phyloP scores from a whole-genome alignment of 92 coral and sea anemone species.

The Zoanthus sansibaricus region DNA sequence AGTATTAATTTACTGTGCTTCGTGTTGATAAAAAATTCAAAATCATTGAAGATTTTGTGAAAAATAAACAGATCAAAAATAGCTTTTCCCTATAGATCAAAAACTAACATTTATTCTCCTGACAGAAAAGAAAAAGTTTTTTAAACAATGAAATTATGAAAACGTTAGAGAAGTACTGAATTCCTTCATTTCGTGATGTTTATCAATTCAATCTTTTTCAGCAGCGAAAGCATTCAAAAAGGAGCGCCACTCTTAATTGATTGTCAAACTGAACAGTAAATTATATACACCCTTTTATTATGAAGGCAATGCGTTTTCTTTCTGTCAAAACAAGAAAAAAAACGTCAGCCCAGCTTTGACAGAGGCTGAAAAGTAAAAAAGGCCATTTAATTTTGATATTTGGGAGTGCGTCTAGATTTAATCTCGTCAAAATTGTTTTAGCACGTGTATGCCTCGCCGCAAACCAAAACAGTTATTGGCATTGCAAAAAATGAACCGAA shows the following conservation, averaged over 20 bases:
- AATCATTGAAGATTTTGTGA: neutral
- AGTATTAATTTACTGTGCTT: neutral
- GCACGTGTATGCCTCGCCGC: neutral
- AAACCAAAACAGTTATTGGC: neutral
- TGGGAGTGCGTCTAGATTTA: neutral
- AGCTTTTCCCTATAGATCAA: neutral
- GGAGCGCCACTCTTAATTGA: conserved; percentile 2
- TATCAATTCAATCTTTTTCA: neutral
- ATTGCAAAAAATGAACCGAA: too few species aligned
- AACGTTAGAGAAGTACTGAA: neutral
- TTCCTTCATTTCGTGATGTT: conserved; percentile 7
- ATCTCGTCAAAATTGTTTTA: neutral
- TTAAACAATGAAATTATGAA: neutral
- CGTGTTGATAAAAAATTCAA: neutral
- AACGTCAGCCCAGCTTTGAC: neutral
- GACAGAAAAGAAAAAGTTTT: neutral
- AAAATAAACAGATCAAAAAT: neutral
- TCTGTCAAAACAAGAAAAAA: conserved; percentile 13
- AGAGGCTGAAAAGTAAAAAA: neutral
- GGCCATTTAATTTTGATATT: neutral
- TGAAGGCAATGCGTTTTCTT: neutral
- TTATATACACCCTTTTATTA: conserved; percentile 2
- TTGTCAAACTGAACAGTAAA: conserved; percentile 43
- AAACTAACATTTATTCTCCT: neutral
- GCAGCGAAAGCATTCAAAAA: conserved; percentile 17